A percentile compares a stretch with the other conserved stretches of the same genome.
phyloP scores from a whole-genome alignment of 2,797 vertebrate species.

The Rallus crepitans region DNA sequence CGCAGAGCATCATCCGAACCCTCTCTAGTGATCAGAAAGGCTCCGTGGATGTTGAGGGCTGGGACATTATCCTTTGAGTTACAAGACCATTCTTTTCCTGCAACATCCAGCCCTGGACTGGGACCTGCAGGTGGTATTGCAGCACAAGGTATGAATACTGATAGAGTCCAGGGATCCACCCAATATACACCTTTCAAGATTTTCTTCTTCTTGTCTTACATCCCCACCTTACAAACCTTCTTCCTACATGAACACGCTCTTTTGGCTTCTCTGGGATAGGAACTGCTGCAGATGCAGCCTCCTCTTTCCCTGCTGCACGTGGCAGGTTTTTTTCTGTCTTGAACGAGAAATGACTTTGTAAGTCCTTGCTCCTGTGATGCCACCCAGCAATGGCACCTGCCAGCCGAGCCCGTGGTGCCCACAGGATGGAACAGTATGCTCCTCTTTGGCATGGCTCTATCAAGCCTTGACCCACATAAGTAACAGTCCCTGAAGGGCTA shows the following conservation, averaged over 20 bases:
- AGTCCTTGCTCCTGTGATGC: slow-evolving; percentile 22
- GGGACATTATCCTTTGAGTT: neutral
- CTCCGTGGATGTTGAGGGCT: neutral
- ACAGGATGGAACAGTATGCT: neutral
- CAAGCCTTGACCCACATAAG: slow-evolving; percentile 41
- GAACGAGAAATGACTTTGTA: slow-evolving; percentile 46
- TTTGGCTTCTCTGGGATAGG: neutral
- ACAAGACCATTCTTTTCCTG: neutral
- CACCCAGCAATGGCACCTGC: slow-evolving; percentile 16
- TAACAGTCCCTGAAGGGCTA: slow-evolving; percentile 27
- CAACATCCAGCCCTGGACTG: neutral
- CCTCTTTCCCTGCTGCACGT: neutral
- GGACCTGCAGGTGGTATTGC: slow-evolving; percentile 68
- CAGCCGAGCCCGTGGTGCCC: neutral
- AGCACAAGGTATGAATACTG: slow-evolving; percentile 31
- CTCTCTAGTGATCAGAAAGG: neutral
- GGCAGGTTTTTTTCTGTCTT: slow-evolving; percentile 32
- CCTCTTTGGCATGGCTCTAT: slow-evolving; percentile 29
- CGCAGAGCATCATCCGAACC: fast-evolving
- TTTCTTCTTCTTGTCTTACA: neutral
- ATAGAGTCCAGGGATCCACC: neutral
- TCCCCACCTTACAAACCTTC: neutral
- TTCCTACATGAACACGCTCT: fast-evolving
- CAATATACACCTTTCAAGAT: neutral
- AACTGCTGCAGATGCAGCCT: neutral